Evolutionary conservation across 1,140 invertebrate species (phyloP).

Genomic region (Bombus fervidus): DNA sequence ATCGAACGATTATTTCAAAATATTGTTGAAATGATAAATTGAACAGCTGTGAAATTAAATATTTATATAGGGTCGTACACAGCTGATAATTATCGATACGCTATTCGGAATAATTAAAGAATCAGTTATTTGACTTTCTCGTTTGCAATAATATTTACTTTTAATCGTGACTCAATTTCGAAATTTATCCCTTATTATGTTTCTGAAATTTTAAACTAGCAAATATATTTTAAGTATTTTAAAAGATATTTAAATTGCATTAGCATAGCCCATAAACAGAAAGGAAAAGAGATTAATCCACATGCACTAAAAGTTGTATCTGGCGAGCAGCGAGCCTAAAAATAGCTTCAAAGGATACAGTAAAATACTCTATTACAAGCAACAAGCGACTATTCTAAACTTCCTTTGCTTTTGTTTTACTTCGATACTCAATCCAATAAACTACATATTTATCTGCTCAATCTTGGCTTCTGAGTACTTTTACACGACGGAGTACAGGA

Average conservation of each 20-base stretch:
- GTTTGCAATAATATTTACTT: not conserved
- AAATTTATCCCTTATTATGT: not conserved
- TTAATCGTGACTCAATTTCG: not conserved
- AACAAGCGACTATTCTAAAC: not conserved
- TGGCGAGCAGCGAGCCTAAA: not conserved
- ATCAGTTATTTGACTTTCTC: not conserved
- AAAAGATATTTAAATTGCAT: not conserved
- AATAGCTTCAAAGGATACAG: slow-evolving; percentile 10
- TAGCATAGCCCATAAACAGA: not conserved
- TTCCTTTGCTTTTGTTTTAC: slow-evolving; percentile 11
- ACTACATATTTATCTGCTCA: not conserved
- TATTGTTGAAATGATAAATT: not conserved
- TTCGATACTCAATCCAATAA: not conserved
- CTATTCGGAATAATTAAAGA: not conserved
- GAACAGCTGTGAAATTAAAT: not conserved
- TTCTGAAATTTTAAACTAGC: not conserved
- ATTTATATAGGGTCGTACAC: not conserved
- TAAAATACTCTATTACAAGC: slow-evolving; percentile 1
- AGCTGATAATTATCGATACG: not conserved
- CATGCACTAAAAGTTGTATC: not conserved
- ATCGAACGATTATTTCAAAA: not conserved
- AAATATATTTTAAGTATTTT: not conserved
- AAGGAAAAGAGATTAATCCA: not conserved
- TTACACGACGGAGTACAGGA: not conserved
- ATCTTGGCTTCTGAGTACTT: not conserved